Evolutionary conservation across 2,113 vertebrate genomes (phyloP).

Genomic region (Nibea coibor): DNA sequence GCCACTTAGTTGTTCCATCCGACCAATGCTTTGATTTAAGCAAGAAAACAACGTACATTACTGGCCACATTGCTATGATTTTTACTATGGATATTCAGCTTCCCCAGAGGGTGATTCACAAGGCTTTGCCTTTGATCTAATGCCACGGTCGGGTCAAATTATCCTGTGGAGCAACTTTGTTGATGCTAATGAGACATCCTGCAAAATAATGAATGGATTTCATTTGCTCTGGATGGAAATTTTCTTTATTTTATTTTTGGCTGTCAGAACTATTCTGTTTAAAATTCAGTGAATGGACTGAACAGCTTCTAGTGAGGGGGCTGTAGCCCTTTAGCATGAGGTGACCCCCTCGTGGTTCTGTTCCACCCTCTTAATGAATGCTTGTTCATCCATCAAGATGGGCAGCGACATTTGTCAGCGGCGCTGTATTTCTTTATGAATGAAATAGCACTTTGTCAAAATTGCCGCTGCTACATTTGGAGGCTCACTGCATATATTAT

Average conservation of each 20-base stretch:
- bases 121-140: neutral
- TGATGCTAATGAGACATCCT: neutral
- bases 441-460: constrained; percentile 8
- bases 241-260: neutral
- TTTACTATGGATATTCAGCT: neutral
- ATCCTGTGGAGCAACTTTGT: neutral
- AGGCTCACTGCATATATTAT: neutral
- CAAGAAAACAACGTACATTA: neutral
- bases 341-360: neutral
- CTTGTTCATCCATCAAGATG: neutral
- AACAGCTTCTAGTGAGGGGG: neutral
- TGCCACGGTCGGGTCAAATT: neutral
- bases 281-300: neutral
- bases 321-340: neutral
- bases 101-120: neutral
- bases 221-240: neutral
- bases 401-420: neutral
- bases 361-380: neutral
- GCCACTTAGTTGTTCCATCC: neutral
- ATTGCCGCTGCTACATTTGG: neutral
- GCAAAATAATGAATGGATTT: neutral
- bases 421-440: constrained; percentile 12
- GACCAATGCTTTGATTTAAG: neutral
- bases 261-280: neutral
- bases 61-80: neutral